Base-by-base conservation (phyloP, 2,888 invertebrate genomes). In the Tenthredo distinguenda region DNA sequence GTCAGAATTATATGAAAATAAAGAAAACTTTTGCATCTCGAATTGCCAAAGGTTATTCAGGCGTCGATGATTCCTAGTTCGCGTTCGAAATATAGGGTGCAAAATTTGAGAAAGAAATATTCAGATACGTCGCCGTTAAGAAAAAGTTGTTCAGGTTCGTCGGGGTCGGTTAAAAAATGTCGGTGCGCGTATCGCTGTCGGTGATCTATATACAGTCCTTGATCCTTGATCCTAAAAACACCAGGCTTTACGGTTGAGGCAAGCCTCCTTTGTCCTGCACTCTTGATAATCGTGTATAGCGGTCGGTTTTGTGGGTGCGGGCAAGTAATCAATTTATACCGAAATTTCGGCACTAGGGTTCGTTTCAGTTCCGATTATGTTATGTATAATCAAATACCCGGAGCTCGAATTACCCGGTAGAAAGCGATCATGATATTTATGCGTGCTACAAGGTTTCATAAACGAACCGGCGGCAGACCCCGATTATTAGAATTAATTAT, bases 141-240 rank as follows among this genome's bases (percentile, higher is more conserved):
- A 43, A 82, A 82, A 68, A 47, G 34, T 65, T 12, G 47, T 71
- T 43, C 68, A 21, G 50, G 31, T 68, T 31, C 83, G 31, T 10
- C 47, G 83, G 83, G 26, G 50, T 50, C 83, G 47, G 34, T 83
- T 31, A 40, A 77, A 43, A 84, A 77, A 77, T 43, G 77, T 37
- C 40, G 77, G n/a, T 12, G 10, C 58, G 9, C 43, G 50, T 85
- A 77, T 85, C 55, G 74, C 85, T 43, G 40, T 58, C 55, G 71
- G 58, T 58, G 85, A 85, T 82, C 82, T 85, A 82, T 58, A 68
- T 85, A 85, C 71, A 72, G 81, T 82, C 85, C 85, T 82, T 85
- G 82, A 85, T 85, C 85, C 82, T 82, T 85, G 85, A 85, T 82
- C 85, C 71, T 72, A 85, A 85, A 71, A 85, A 71, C 40, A 65